Evolutionary conservation across 2,113 vertebrate genomes (phyloP).

Genomic region (Poeciliopsis prolifica): DNA sequence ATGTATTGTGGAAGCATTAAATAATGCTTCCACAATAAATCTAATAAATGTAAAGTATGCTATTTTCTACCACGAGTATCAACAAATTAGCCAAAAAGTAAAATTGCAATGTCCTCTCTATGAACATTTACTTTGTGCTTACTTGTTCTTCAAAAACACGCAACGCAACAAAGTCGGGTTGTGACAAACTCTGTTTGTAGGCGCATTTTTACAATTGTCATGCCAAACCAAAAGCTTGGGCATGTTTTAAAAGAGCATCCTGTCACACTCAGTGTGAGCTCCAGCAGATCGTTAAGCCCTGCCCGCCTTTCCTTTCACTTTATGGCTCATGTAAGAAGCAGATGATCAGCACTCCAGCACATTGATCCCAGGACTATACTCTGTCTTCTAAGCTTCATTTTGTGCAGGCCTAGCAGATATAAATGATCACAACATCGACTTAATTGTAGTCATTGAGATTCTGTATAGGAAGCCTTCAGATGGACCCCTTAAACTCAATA

Average conservation of each 20-base stretch:
- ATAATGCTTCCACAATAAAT: too few relatives aligned
- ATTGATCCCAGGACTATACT: constrained; percentile 45
- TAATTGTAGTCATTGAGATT: constrained; percentile 37
- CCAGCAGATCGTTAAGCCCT: constrained; percentile 17
- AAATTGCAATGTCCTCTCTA: too few relatives aligned
- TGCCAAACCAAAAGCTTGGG: constrained; percentile 3
- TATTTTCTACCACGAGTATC: too few relatives aligned
- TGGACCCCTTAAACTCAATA: not conserved
- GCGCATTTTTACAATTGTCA: not conserved
- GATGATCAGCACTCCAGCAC: constrained; percentile 18
- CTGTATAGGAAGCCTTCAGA: constrained; percentile 17
- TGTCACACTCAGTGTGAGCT: constrained; percentile 16
- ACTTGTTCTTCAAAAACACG: too few relatives aligned
- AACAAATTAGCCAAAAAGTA: too few relatives aligned
- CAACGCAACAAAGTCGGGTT: not conserved
- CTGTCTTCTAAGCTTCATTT: constrained; percentile 47
- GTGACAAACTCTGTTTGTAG: not conserved
- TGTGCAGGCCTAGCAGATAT: constrained; percentile 24
- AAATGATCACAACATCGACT: constrained; percentile 33
- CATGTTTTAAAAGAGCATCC: constrained; percentile 22
- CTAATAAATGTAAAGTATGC: too few relatives aligned
- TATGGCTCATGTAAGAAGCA: constrained; percentile 49
- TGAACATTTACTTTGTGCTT: too few relatives aligned
- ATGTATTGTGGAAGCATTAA: too few relatives aligned
- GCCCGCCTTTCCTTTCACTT: constrained; percentile 43